Conservation (phyloP, 2,888 invertebrate species). For the Odontomyia ornata region DNA sequence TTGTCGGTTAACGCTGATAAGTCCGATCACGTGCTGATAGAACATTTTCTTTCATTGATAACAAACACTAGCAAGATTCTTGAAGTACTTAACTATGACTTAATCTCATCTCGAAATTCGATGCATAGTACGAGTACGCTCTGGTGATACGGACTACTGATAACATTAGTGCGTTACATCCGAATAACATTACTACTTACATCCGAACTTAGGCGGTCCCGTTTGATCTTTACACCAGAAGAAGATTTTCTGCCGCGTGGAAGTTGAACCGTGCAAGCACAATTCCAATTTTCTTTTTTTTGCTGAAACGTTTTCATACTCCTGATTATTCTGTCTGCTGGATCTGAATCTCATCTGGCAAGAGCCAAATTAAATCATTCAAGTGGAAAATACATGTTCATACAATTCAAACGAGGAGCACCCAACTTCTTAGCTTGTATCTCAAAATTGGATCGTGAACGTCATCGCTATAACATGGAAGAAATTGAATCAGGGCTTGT, state of each 20-base stretch:
- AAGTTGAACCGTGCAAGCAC: not conserved
- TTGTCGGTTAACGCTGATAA: not conserved
- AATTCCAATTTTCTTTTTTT: not conserved
- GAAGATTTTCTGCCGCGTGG: not conserved
- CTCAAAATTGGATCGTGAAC: not conserved
- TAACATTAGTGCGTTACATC: no score
- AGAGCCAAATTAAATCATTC: not conserved
- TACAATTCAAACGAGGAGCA: not conserved
- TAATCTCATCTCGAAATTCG: not conserved
- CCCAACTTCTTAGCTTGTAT: not conserved
- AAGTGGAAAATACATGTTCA: not conserved
- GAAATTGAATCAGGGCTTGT: not conserved
- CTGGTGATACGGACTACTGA: not conserved
- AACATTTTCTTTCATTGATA: not conserved
- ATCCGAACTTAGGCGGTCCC: not conserved
- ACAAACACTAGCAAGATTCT: no score
- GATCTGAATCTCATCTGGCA: slow-evolving; percentile 3
- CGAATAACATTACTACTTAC: no score
- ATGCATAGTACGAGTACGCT: not conserved
- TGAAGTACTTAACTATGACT: not conserved
- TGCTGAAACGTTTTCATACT: not conserved
- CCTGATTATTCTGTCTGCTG: slow-evolving; percentile 14
- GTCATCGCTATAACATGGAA: not conserved
- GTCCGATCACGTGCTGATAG: slow-evolving; percentile 11
- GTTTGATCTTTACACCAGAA: not conserved